Evolutionary conservation across 2,888 invertebrate species (phyloP).

Genomic region (Acleris sparsana): DNA sequence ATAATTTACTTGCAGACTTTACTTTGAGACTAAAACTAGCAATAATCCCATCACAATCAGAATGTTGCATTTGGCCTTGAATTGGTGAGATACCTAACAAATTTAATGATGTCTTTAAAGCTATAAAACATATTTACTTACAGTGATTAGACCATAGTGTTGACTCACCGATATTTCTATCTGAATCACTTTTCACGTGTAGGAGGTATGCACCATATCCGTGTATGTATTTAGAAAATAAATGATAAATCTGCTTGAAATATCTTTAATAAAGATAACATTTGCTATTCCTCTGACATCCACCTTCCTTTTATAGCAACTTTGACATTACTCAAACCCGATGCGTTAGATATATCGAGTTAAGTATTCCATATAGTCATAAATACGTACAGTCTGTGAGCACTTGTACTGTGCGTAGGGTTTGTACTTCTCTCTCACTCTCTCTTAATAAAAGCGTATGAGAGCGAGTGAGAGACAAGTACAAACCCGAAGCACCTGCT

Average conservation of each 20-base stretch:
- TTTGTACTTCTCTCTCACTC: too few relatives aligned
- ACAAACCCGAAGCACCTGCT: too few relatives aligned
- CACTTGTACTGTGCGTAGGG: too few relatives aligned
- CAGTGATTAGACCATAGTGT: conserved; percentile 1
- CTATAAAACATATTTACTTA: conserved; percentile 17
- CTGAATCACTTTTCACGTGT: conserved; percentile 32
- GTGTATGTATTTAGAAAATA: conserved; percentile 26
- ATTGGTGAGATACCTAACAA: background rate
- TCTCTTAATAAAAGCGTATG: too few relatives aligned
- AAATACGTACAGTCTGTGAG: too few relatives aligned
- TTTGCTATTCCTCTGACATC: too few relatives aligned
- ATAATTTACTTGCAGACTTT: too few relatives aligned
- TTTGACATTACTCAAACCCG: background rate
- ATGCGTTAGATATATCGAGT: background rate
- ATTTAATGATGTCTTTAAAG: background rate
- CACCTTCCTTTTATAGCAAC: background rate
- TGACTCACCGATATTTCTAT: conserved; percentile 22
- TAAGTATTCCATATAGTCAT: background rate
- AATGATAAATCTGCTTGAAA: background rate
- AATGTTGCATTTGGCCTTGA: background rate
- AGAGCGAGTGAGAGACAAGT: too few relatives aligned
- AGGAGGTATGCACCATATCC: conserved; percentile 22
- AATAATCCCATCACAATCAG: too few relatives aligned
- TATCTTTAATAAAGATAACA: too few relatives aligned
- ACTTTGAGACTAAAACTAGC: too few relatives aligned